Evolutionary conservation across 1,140 invertebrate species (phyloP).

Genomic region (Venturia canescens): DNA sequence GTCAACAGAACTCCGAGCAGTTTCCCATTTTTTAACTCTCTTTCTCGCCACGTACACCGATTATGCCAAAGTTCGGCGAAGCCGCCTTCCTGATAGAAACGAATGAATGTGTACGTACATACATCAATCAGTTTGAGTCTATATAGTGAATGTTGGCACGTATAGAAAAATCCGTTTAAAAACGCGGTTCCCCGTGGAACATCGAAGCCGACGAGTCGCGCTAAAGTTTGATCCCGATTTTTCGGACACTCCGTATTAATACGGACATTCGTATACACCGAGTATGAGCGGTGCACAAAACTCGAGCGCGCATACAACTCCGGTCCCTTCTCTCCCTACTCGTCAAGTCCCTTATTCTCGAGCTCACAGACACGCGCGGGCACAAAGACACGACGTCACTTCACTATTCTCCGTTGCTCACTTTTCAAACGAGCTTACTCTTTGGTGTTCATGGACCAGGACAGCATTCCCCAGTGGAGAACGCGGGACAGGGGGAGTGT

Average conservation of each 20-base stretch:
- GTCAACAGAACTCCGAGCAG: too few relatives aligned
- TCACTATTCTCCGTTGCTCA: constrained; percentile 60
- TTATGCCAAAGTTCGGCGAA: too few relatives aligned
- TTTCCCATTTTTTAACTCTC: too few relatives aligned
- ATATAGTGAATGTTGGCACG: too few relatives aligned
- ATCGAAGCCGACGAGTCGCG: too few relatives aligned
- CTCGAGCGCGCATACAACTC: not conserved
- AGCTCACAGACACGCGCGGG: not conserved
- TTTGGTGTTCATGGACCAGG: constrained; percentile 61
- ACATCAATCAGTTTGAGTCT: too few relatives aligned
- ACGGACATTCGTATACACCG: not conserved
- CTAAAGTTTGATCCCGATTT: not conserved
- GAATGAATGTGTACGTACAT: too few relatives aligned
- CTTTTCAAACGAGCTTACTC: constrained; percentile 70
- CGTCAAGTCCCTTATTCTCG: constrained; percentile 29
- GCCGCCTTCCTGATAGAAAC: too few relatives aligned
- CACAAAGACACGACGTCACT: constrained; percentile 24
- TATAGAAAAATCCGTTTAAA: too few relatives aligned
- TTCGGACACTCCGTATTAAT: constrained; percentile 2
- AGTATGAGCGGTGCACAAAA: not conserved
- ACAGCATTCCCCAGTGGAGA: constrained; percentile 17
- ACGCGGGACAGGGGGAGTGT: not conserved
- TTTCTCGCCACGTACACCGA: too few relatives aligned
- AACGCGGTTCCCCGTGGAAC: too few relatives aligned
- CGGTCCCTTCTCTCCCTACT: constrained; percentile 41